These are phyloP conservation scores for Stichodactyla mertensii DNA, from an alignment of 64 coral and sea anemone genomes.

Conservation along the genomic window DNA sequence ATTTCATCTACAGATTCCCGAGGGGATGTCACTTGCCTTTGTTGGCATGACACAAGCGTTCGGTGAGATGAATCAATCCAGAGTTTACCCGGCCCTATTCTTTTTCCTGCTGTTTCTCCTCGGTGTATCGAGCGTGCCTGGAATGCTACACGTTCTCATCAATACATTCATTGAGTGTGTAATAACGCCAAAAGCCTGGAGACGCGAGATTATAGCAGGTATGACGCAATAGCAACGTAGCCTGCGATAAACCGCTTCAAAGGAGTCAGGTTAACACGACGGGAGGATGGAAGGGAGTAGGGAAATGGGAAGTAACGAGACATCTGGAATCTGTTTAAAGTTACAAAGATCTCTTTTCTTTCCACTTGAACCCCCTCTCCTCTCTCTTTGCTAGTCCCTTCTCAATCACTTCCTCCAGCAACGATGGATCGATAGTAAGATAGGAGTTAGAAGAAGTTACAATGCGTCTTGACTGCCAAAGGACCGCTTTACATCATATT, in stretches of 20 bases:
- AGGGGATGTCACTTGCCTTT: conserved; percentile 68
- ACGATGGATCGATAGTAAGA: too few species aligned
- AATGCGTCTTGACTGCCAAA: too few species aligned
- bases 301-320: too few species aligned
- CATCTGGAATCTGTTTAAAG: too few species aligned
- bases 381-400: too few species aligned
- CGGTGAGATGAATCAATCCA: conserved; percentile 10
- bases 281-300: too few species aligned
- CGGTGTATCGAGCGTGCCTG: conserved; percentile 52
- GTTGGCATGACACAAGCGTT: conserved; percentile 73
- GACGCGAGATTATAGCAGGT: conserved; percentile 61
- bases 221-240: not conserved
- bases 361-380: too few species aligned
- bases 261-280: too few species aligned
- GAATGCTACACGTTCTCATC: conserved; percentile 70
- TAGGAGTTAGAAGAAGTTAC: too few species aligned
- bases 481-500: too few species aligned
- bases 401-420: too few species aligned
- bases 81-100: conserved; percentile 51
- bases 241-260: not conserved
- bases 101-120: conserved; percentile 76
- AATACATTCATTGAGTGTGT: conserved; percentile 38
- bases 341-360: too few species aligned
- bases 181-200: conserved; percentile 39
- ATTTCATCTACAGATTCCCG: conserved; percentile 47